A percentile compares a stretch with the other conserved stretches of the same genome.
Conservation (phyloP, 1,140 invertebrate genomes). For the Triops longicaudatus region DNA sequence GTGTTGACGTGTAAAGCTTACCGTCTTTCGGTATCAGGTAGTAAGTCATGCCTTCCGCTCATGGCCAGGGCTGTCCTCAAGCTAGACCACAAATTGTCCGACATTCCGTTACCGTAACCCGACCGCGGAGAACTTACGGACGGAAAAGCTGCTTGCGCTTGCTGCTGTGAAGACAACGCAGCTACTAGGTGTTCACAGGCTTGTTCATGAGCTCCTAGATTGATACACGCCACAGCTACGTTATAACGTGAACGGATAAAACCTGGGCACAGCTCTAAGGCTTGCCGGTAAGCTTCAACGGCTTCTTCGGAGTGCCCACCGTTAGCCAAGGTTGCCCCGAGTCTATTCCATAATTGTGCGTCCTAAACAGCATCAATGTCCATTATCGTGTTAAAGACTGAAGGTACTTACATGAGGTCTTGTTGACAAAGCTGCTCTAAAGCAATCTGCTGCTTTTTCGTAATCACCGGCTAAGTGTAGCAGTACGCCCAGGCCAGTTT, state of each 20-base stretch:
- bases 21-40: slow-evolving; percentile 62
- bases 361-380: slow-evolving; percentile 50
- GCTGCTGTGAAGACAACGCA: slow-evolving; percentile 84
- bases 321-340: slow-evolving; percentile 95
- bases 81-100: slow-evolving; percentile 90
- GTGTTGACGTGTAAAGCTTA: slow-evolving; percentile 33
- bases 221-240: slow-evolving; percentile 94
- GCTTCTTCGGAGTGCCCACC: slow-evolving; percentile 89
- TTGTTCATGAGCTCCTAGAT: slow-evolving; percentile 87
- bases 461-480: slow-evolving; percentile 91
- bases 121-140: not conserved
- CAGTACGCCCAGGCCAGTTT: slow-evolving; percentile 88
- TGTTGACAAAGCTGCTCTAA: slow-evolving; percentile 75
- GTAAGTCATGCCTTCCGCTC: slow-evolving; percentile 71
- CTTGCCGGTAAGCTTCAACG: slow-evolving; percentile 87
- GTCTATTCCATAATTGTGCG: slow-evolving; percentile 90
- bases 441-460: slow-evolving; percentile 94
- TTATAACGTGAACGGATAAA: slow-evolving; percentile 96
- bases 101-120: slow-evolving; percentile 51
- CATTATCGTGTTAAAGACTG: slow-evolving; percentile 24
- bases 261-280: slow-evolving; percentile 82
- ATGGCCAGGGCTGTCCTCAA: slow-evolving; percentile 80
- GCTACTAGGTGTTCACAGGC: slow-evolving; percentile 90
- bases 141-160: slow-evolving; percentile 37
- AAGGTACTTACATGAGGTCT: slow-evolving; percentile 55